Base-by-base conservation (phyloP, 2,888 invertebrate genomes). In the Aphodius sticticus region DNA sequence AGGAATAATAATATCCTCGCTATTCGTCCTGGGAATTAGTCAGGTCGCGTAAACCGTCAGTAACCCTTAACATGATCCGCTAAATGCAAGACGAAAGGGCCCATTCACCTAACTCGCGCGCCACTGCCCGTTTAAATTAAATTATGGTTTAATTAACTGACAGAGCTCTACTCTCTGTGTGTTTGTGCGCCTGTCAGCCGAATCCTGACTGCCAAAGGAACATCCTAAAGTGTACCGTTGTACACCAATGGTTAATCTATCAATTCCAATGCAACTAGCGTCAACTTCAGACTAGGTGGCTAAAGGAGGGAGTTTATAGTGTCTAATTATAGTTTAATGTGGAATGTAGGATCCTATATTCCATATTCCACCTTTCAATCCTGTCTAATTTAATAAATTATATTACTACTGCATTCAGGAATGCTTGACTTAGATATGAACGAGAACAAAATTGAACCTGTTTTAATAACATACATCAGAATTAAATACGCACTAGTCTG, bases 11-110 rank as follows among this genome's bases (percentile, higher is more conserved):
- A 53, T 53, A 53, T 53, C 53, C 53, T 12, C 9, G 53, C 53
- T 9, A 1, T 53, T 53, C 53, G 7, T 7, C 53, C 12, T 9
- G 53, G 53, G 12, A 53, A 9, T 53, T 9, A 53, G 53, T 53
- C 53, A 53, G 53, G 53, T 53, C 7, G 53, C 53, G 53, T 53
- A 53, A 53, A 53, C 53, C 53, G 53, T 53, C 53, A 53, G 53
- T 53, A 53, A 53, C 53, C 53, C 53, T 53, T 53, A 53, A 53
- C 53, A 53, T 53, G 53, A 53, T 53, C 53, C 53, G 53, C 53
- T 53, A 53, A 53, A 53, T 53, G 53, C 53, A 53, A 53, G 9
- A 5, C 53, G 53, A 26, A 53, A 12, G 7, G 12, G 9, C 53
- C 53, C 6, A 53, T 53, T 53, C 53, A 53, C 9, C 53, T 53